Evolutionary conservation across 2,797 vertebrate species (phyloP), one percentile per base, ranked within the genome.

Genomic region (Danionella dracula): DNA sequence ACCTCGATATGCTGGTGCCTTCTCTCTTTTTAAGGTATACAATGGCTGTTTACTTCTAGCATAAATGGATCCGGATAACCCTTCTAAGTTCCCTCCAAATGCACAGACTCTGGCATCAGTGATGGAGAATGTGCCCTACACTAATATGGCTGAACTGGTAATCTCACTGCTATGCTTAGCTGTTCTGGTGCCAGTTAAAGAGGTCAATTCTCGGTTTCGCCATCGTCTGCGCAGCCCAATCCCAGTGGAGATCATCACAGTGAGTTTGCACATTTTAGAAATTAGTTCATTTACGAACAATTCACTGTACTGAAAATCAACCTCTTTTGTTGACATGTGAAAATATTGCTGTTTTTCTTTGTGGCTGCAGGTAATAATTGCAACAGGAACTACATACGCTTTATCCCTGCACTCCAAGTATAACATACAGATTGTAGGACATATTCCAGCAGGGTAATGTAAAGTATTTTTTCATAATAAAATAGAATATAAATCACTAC

Each of bases 11-110:
- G 92, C 90, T 0, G 93, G 94, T 59, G 84, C 87, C 63, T 95
- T 95, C 76, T 88, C 93, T 13, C 87, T 96, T 60, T 96, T 96
- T 66, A 95, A 92, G 91, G 93, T 93, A 44, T 51, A 60, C 66
- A 75, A 13, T 13, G 10, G 31, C 1, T 11, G 5, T 21, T 12
- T 45, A 5, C 13, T 6, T 8, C 12, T 20, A 38, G n/a, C 12
- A 27, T 27, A 27, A 3, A 27, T 27, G 23, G n/a, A 27, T 27
- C 23, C n/a, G n/a, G n/a, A 16, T 27, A 29, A 17, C 21, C 27
- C 5, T 56, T 15, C 11, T 19, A 4, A 10, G 37, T 11, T 56
- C 13, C 21, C 13, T 17, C 40, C 41, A 19, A 57, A 57, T 15
- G 13, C 75, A 16, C 85, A 96, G 94, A 96, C 92, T 8, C 80